Evolutionary conservation across 2,797 vertebrate species (phyloP), one percentile per base, ranked within the genome.

Genomic region (Antrozous pallidus): DNA sequence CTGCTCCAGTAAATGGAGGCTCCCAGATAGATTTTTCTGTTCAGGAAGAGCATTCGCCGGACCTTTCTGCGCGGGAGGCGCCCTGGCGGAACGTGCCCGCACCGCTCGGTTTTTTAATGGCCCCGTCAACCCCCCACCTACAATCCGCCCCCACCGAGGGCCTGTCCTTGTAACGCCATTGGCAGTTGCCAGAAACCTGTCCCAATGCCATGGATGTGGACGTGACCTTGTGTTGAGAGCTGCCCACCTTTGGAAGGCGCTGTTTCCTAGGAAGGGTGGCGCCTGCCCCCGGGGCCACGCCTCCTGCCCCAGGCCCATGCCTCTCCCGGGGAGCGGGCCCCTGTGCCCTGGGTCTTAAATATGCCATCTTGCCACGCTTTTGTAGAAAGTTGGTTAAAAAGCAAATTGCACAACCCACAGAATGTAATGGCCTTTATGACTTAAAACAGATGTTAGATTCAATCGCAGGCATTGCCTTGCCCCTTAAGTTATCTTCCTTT

Each of bases 1-100:
- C 73, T 93, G 94, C 96, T 97, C 93, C 90, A 81, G 74, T 93
- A 94, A 82, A 96, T 54, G 84, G 96, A 78, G 85, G 87, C 77
- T 40, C 69, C 86, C 84, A 31, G 42, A 90, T 81, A 78, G 54
- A 49, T 61, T 81, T 63, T 95, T 26, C 67, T 75, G 0, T 16
- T 28, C 22, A 18, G 88, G 78, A 51, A 31, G 81, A 1, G 40
- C 69, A 0, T 28, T 13, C 3, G 49, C 70, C 1, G 17, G 54
- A 16, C 10, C 0, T 17, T 22, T 49, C 54, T 12, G 1, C 40
- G 0, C 13, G 8, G 61, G 80, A 56, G 14, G 56, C 0, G 22
- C 10, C 9, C 54, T 1, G 33, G 85, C 40, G 20, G 40, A 18
- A 28, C 3, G 33, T 1, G 11, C 54, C 13, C 1, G 0, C 26